These are phyloP conservation scores for Xylocopa sonorina DNA, from an alignment of 1,140 invertebrate genomes.

Conservation along the genomic window DNA sequence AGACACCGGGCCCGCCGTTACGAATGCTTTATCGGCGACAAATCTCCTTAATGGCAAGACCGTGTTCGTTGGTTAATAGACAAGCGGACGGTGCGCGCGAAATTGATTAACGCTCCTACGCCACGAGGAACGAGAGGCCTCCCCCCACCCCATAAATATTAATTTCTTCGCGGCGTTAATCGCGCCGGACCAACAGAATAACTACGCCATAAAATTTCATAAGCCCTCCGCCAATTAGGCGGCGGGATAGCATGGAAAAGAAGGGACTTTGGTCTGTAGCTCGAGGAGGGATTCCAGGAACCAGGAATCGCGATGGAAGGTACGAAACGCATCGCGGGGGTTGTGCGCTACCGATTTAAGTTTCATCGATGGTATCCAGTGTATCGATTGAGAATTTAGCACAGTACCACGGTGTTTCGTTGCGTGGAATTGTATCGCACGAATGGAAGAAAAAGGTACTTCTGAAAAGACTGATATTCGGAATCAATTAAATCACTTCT, in stretches of 20 bases:
- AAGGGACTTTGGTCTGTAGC: background rate
- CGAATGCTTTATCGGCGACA: constrained; percentile 63
- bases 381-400: no score
- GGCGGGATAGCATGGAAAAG: background rate
- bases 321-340: background rate
- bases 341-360: background rate
- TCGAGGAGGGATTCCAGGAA: background rate
- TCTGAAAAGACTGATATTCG: no score
- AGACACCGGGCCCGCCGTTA: constrained; percentile 52
- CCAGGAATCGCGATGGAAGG: background rate
- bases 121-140: background rate
- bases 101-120: constrained; percentile 37
- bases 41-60: constrained; percentile 60
- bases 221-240: constrained; percentile 20
- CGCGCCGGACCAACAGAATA: constrained; percentile 6
- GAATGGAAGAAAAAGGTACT: no score
- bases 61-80: constrained; percentile 26
- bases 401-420: no score
- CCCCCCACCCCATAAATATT: constrained; percentile 14
- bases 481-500: no score
- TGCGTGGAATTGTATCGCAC: no score
- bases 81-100: constrained; percentile 29
- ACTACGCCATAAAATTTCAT: constrained; percentile 23
- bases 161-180: constrained; percentile 29
- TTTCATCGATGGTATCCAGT: no score